A percentile compares a stretch with the other conserved stretches of the same genome.
These are phyloP conservation scores for Aspidoscelis tigris DNA, from an alignment of 2,113 vertebrate genomes.

Conservation along the genomic window DNA sequence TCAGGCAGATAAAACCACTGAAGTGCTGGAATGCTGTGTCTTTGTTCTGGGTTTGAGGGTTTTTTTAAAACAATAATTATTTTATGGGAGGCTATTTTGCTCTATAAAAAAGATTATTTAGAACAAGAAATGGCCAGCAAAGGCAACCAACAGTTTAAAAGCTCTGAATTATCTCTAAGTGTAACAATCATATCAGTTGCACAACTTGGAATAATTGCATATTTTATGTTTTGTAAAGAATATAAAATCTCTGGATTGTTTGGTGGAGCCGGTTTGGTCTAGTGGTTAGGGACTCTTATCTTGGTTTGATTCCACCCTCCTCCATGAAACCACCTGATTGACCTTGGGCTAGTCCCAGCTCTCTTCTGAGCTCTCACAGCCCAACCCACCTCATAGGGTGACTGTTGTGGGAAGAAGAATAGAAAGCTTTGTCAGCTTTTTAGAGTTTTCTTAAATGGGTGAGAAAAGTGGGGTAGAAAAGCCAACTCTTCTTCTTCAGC, in stretches of 20 bases:
- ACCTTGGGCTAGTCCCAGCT: too few species aligned
- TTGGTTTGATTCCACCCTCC: too few species aligned
- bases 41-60: conserved; percentile 17
- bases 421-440: too few species aligned
- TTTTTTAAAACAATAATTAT: background rate
- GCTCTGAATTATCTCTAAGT: conserved; percentile 1
- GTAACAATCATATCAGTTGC: conserved; percentile 43
- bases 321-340: too few species aligned
- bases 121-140: background rate
- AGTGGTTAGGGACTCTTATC: too few species aligned
- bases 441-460: too few species aligned
- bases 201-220: conserved; percentile 33
- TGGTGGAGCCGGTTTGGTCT: background rate
- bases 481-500: too few species aligned
- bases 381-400: too few species aligned
- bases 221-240: conserved; percentile 35
- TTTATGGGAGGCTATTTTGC: conserved; percentile 28
- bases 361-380: too few species aligned
- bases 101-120: background rate
- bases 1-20: conserved; percentile 12
- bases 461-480: too few species aligned
- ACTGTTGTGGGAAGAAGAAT: too few species aligned
- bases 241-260: conserved; percentile 52
- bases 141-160: background rate
- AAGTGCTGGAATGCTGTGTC: background rate